These are phyloP conservation scores for Neolamprologus ventralis DNA, from an alignment of 2,113 vertebrate genomes.

Conservation along the genomic window DNA sequence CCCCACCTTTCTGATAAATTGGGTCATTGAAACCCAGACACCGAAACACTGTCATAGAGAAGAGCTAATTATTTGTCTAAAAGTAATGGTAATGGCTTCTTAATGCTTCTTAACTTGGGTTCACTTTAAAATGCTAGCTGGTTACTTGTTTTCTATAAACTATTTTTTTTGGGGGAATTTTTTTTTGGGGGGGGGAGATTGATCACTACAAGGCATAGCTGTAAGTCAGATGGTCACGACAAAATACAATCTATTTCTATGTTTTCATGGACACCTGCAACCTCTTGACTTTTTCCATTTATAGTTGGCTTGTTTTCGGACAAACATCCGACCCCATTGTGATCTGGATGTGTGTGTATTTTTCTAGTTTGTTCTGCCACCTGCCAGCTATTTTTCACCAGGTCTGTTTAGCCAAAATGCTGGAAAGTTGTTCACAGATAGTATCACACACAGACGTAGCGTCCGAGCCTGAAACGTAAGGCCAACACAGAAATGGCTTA, in stretches of 20 bases:
- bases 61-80: background rate
- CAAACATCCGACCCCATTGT: background rate
- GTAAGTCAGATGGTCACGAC: background rate
- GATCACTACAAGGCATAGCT: background rate
- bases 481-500: background rate
- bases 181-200: accelerated
- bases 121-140: background rate
- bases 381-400: background rate
- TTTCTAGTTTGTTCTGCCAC: background rate
- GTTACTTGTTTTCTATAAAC: background rate
- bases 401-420: background rate
- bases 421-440: background rate
- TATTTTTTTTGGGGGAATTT: background rate
- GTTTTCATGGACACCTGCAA: background rate
- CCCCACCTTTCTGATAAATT: background rate
- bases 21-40: background rate
- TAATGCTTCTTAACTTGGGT: background rate
- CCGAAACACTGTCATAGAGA: background rate
- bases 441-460: background rate
- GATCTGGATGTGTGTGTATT: background rate
- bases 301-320: background rate
- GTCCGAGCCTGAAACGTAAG: background rate
- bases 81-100: background rate
- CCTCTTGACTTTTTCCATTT: background rate
- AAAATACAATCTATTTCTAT: background rate